Conservation (phyloP, 1,140 invertebrate species). For the Agraylea sexmaculata region DNA sequence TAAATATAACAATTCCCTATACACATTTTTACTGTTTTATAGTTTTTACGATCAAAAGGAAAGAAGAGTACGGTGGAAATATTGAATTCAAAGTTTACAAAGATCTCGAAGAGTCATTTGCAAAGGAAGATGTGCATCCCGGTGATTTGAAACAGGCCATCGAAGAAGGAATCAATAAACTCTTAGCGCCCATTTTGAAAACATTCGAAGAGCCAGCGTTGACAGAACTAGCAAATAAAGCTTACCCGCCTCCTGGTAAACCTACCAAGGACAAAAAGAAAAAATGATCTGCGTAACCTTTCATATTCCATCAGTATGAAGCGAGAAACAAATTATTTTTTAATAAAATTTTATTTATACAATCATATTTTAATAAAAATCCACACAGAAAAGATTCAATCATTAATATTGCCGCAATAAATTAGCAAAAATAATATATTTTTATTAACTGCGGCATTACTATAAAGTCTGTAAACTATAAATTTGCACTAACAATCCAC, state of each 20-base stretch:
- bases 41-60: slow-evolving; percentile 46
- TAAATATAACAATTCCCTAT: background rate
- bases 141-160: slow-evolving; percentile 83
- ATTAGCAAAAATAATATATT: no score
- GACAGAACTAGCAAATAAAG: slow-evolving; percentile 53
- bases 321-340: background rate
- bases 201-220: slow-evolving; percentile 72
- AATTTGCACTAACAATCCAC: slow-evolving; percentile 6
- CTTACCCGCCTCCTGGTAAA: slow-evolving; percentile 68
- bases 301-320: background rate
- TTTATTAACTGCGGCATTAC: no score
- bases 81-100: slow-evolving; percentile 60
- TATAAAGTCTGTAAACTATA: no score
- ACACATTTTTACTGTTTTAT: slow-evolving; percentile 5
- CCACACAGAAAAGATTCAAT: background rate
- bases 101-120: slow-evolving; percentile 66
- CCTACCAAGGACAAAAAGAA: slow-evolving; percentile 33
- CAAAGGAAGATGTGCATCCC: slow-evolving; percentile 76
- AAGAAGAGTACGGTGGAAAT: slow-evolving; percentile 62
- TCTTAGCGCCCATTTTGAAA: slow-evolving; percentile 84
- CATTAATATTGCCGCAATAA: slow-evolving; percentile 4
- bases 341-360: slow-evolving; percentile 4
- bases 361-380: background rate
- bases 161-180: slow-evolving; percentile 72
- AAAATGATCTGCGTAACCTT: slow-evolving; percentile 18